These are phyloP conservation scores for Colletes gigas DNA, from an alignment of 1,140 invertebrate species.

Conservation along the genomic window DNA sequence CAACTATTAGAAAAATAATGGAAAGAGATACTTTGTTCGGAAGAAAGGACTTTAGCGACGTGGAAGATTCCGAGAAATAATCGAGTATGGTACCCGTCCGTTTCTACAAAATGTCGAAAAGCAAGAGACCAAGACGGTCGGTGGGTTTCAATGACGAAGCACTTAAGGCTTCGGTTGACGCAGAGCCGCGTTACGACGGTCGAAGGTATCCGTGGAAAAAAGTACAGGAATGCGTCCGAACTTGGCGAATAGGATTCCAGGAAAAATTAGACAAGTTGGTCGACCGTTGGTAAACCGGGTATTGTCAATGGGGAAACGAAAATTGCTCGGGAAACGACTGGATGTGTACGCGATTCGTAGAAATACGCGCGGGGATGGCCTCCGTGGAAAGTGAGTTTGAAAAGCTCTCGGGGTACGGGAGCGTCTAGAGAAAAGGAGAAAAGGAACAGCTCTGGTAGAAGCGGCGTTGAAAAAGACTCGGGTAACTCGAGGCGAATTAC, in stretches of 20 bases:
- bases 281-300: no score
- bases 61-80: neutral
- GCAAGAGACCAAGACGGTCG: neutral
- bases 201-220: neutral
- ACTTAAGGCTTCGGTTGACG: constrained; percentile 5
- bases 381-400: neutral
- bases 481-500: constrained; percentile 21
- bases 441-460: neutral
- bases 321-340: neutral
- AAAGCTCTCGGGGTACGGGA: neutral
- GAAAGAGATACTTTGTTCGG: no score
- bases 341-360: neutral
- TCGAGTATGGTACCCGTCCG: no score
- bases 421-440: neutral
- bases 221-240: neutral
- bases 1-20: no score
- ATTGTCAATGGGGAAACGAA: neutral
- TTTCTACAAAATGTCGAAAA: no score
- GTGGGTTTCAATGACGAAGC: constrained; percentile 1
- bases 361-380: neutral
- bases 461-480: constrained; percentile 5
- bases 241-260: neutral
- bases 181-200: neutral
- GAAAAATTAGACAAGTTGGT: no score
- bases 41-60: no score